Conservation (phyloP, 2,888 invertebrate species). For the Apamea epomidion region DNA sequence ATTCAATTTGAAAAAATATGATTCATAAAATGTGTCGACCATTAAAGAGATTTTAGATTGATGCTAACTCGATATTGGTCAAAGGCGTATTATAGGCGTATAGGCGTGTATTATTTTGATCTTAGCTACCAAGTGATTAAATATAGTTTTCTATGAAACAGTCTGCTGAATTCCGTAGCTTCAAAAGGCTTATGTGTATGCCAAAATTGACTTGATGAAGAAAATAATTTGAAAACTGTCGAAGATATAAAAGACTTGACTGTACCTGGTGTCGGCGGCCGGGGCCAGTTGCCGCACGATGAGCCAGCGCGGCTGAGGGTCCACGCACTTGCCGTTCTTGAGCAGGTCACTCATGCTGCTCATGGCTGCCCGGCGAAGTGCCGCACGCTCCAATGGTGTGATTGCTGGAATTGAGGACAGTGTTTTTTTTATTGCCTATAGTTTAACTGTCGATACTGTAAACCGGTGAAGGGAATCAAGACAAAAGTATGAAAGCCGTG, state of each 20-base stretch:
- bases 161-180: too few relatives aligned
- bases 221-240: background rate
- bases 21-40: too few relatives aligned
- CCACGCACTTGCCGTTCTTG: slow-evolving; percentile 91
- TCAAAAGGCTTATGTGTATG: too few relatives aligned
- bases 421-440: slow-evolving; percentile 14
- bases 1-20: too few relatives aligned
- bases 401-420: slow-evolving; percentile 72
- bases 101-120: background rate
- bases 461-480: background rate
- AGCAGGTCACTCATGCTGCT: slow-evolving; percentile 76
- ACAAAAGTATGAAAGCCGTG: background rate
- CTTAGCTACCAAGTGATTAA: background rate
- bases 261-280: slow-evolving; percentile 91
- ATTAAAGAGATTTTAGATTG: too few relatives aligned
- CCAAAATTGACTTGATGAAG: background rate
- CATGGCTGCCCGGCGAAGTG: slow-evolving; percentile 73
- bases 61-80: background rate
- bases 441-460: too few relatives aligned
- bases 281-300: slow-evolving; percentile 93
- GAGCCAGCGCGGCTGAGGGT: slow-evolving; percentile 94
- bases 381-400: slow-evolving; percentile 70
- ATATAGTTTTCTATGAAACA: background rate
- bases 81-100: background rate
- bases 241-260: background rate